Conservation (phyloP, 2,113 vertebrate species). For the Nestor notabilis region DNA sequence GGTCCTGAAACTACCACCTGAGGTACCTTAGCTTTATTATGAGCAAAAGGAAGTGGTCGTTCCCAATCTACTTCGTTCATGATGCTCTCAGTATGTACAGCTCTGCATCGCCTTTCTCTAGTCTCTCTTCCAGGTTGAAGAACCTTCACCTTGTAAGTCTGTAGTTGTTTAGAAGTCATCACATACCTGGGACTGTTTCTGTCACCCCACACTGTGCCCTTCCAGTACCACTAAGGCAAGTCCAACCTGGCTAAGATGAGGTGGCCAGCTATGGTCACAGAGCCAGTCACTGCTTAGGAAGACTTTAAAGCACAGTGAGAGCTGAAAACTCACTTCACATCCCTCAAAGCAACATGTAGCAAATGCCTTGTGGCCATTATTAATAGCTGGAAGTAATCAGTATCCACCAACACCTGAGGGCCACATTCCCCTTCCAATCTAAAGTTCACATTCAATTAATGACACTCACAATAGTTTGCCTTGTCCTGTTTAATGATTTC, state of each 20-base stretch:
- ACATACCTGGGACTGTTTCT: neutral
- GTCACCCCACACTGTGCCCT: neutral
- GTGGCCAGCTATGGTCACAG: neutral
- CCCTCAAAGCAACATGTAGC: neutral
- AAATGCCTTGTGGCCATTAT: neutral
- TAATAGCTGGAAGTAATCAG: neutral
- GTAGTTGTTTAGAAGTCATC: neutral
- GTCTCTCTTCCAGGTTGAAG: neutral
- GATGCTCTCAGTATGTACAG: neutral
- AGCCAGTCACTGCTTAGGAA: neutral
- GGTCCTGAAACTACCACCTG: neutral
- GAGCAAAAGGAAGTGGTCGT: neutral
- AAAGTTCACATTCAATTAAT: neutral
- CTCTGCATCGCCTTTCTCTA: neutral
- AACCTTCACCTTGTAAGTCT: neutral
- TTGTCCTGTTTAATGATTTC: neutral
- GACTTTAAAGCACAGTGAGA: neutral
- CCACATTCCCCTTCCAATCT: neutral
- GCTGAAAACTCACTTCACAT: neutral
- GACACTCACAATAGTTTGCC: neutral
- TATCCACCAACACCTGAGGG: fast-evolving
- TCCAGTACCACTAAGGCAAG: neutral
- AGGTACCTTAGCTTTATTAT: neutral
- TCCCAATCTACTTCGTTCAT: neutral
- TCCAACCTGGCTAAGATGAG: neutral